Evolutionary conservation across 2,888 invertebrate genomes (phyloP).

Genomic region (Drosophila gaucha): DNA sequence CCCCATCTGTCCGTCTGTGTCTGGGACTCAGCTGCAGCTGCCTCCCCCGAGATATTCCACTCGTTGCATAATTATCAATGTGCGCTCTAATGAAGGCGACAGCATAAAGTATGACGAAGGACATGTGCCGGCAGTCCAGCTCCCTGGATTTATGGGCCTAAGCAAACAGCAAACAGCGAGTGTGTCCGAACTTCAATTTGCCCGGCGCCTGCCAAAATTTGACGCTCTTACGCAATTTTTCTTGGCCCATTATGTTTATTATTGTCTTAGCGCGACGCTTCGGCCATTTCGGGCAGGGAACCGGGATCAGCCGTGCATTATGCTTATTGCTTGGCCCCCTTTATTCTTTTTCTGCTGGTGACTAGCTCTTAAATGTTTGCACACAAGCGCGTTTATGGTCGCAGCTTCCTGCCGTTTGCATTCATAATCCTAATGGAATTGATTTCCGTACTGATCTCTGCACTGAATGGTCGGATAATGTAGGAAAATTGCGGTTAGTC

Average conservation of each 20-base stretch:
- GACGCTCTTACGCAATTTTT: conserved; percentile 64
- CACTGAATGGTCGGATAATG: conserved; percentile 66
- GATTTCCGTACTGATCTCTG: conserved; percentile 62
- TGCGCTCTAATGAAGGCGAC: conserved; percentile 66
- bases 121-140: conserved; percentile 40
- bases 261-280: conserved; percentile 57
- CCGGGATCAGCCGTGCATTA: conserved; percentile 57
- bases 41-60: conserved; percentile 10
- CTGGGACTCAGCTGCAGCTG: conserved; percentile 35
- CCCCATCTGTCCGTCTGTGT: not conserved
- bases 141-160: conserved; percentile 48
- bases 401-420: conserved; percentile 73
- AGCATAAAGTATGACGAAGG: conserved; percentile 66
- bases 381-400: conserved; percentile 79
- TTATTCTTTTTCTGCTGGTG: not conserved
- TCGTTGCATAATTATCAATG: conserved; percentile 74
- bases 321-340: conserved; percentile 64
- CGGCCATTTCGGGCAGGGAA: conserved; percentile 19
- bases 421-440: conserved; percentile 81
- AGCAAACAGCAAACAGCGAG: conserved; percentile 30
- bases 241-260: conserved; percentile 72
- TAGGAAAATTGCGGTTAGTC: conserved; percentile 68
- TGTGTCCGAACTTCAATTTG: conserved; percentile 38
- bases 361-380: conserved; percentile 67
- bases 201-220: conserved; percentile 46